Percentiles rank a stretch among this genome's conserved stretches.
phyloP scores from a whole-genome alignment of 2,888 invertebrate genomes.

The Melinaea marsaeus region DNA sequence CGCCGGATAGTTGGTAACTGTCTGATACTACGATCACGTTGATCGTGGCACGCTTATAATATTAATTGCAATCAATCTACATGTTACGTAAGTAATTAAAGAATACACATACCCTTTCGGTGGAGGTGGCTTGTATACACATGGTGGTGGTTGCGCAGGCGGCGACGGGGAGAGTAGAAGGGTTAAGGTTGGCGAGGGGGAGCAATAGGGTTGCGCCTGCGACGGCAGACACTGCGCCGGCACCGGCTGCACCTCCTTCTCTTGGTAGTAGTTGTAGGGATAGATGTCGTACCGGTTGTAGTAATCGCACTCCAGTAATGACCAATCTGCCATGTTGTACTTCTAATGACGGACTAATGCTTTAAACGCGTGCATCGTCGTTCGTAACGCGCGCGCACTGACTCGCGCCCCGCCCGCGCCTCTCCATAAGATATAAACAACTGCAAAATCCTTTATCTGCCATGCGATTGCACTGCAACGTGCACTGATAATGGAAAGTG shows the following conservation, averaged over 20 bases:
- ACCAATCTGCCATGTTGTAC: slow-evolving; percentile 28
- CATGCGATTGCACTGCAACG: slow-evolving; percentile 19
- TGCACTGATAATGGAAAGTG: slow-evolving; percentile 18
- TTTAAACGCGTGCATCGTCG: slow-evolving; percentile 56
- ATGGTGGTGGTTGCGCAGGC: slow-evolving; percentile 28
- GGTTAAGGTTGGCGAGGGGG: slow-evolving; percentile 30
- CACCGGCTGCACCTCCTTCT: slow-evolving; percentile 28
- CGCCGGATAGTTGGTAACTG: neutral
- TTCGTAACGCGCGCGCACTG: slow-evolving; percentile 62
- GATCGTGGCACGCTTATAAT: slow-evolving; percentile 19
- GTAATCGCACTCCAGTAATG: slow-evolving; percentile 22
- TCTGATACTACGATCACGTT: slow-evolving; percentile 7
- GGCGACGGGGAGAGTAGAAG: slow-evolving; percentile 29
- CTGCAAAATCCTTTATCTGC: slow-evolving; percentile 67
- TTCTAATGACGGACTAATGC: slow-evolving; percentile 39
- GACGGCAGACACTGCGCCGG: slow-evolving; percentile 29
- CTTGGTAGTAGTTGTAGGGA: slow-evolving; percentile 37
- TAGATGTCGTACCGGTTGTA: slow-evolving; percentile 36
- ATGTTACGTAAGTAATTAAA: slow-evolving; percentile 6
- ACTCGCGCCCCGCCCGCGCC: slow-evolving; percentile 47
- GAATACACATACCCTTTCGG: slow-evolving; percentile 30
- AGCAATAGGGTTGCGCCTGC: slow-evolving; percentile 32
- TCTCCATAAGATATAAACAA: slow-evolving; percentile 49
- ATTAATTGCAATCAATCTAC: slow-evolving; percentile 7
- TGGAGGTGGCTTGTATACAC: slow-evolving; percentile 4